Percentiles rank a stretch among this genome's conserved stretches.
These are phyloP conservation scores for Linnaemya vulpina DNA, from an alignment of 2,888 invertebrate species.

Conservation along the genomic window DNA sequence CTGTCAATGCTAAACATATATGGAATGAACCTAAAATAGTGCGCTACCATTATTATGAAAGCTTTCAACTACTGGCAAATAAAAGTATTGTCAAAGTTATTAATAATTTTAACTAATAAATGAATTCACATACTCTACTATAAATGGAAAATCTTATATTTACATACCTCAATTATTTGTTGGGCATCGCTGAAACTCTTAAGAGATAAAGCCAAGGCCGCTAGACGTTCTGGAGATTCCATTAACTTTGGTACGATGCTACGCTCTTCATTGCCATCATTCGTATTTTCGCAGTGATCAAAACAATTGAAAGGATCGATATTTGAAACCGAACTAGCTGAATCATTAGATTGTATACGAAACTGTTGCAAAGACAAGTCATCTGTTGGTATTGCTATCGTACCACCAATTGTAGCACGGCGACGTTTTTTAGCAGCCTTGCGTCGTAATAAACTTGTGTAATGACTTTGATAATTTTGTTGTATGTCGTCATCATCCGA, in stretches of 20 bases:
- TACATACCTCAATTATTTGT: constrained; percentile 90
- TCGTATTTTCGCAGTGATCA: constrained; percentile 1
- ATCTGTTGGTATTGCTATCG: constrained; percentile 26
- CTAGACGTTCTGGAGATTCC: constrained; percentile 89
- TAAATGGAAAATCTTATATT: neutral
- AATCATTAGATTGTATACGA: constrained; percentile 45
- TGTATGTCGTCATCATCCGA: constrained; percentile 81
- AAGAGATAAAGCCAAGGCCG: constrained; percentile 89
- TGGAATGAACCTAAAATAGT: constrained; percentile 69
- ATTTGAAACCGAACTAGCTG: constrained; percentile 60
- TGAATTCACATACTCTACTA: neutral
- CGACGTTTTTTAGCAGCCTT: constrained; percentile 78
- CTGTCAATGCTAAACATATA: constrained; percentile 30
- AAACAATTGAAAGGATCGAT: constrained; percentile 43
- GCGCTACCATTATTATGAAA: constrained; percentile 69
- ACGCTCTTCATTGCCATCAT: constrained; percentile 71
- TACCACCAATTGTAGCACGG: constrained; percentile 79
- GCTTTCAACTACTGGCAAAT: constrained; percentile 53
- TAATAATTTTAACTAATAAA: constrained; percentile 17
- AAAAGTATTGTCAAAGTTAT: constrained; percentile 6
- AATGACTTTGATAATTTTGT: constrained; percentile 77
- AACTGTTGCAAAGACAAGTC: constrained; percentile 45
- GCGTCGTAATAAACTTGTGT: constrained; percentile 78
- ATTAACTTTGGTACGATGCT: constrained; percentile 85
- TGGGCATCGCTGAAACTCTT: constrained; percentile 89